Base-by-base conservation (phyloP, 2,113 vertebrate genomes). In the Ibidorhyncha struthersii region DNA sequence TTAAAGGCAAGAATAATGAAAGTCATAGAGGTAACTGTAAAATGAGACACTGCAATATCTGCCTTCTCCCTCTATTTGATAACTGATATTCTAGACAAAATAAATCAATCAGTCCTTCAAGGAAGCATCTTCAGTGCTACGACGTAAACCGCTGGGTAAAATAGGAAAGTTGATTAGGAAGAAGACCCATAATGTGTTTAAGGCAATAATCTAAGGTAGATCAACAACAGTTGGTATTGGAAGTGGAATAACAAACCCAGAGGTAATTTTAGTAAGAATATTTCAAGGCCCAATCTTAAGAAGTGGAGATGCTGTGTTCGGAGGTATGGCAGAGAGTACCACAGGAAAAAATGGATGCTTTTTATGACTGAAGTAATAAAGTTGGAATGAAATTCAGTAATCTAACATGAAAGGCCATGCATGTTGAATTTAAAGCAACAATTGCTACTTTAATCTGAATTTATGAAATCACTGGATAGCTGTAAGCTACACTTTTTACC, bases 361-460 rank as follows among this genome's bases (percentile, higher is more conserved):
- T 93, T 85, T 78, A 80, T 85, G 82, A 65, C 45, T 49, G 30
- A 85, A 89, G 89, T 56, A 93, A 95, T 76, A 20, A 91, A 94
- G 63, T 11, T 69, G 70, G 73, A 88, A 53, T 53, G 53, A 95
- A 93, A 93, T 85, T 93, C 52, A 77, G 36, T 32, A 90, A 85
- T 86, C 70, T 79, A 80, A 90, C 86, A 91, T 69, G 93, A 94
- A 95, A 96, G 52, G n/a, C 47, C 65, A 71, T 8, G 56, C 41
- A 55, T 14, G 34, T 29, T 90, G 85, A 83, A 91, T 47, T 45
- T 61, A 90, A 26, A 87, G 52, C 36, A 94, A 43, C n/a, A 61
- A 91, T 77, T 97, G 82, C 73, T 61, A 56, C 62, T 95, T 94
- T 30, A 91, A 90, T 85, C 62, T 90, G 61, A 65, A 82, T 94